Conservation (phyloP, 2,113 vertebrate species). For the Siniperca knerii region DNA sequence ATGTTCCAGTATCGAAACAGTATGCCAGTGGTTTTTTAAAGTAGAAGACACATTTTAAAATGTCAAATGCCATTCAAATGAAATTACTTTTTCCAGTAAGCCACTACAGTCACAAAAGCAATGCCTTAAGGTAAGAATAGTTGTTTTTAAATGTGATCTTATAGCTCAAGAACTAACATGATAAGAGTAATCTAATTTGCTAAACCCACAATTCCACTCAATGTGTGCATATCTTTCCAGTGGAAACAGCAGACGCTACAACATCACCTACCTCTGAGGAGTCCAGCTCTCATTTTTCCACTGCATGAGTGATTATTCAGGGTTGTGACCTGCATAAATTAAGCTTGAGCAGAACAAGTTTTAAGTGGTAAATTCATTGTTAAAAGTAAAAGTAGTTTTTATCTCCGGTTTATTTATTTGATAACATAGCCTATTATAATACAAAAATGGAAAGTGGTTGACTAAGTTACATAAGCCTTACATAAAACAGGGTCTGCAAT, state of each 20-base stretch:
- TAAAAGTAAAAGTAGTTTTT: constrained; percentile 17
- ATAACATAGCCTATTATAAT: not conserved
- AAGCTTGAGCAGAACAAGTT: constrained; percentile 10
- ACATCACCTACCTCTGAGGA: constrained; percentile 34
- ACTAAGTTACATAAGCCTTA: constrained; percentile 55
- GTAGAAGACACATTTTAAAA: not conserved
- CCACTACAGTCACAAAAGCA: not conserved
- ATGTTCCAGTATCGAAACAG: not conserved
- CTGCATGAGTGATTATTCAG: constrained; percentile 29
- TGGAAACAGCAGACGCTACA: constrained; percentile 59
- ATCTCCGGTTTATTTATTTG: not conserved
- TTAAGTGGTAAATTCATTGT: not conserved
- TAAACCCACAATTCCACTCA: constrained; percentile 41
- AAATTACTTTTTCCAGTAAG: constrained; percentile 22
- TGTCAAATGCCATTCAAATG: constrained; percentile 10
- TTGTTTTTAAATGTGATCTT: constrained; percentile 21
- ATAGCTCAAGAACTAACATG: constrained; percentile 30
- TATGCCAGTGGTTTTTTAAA: not conserved
- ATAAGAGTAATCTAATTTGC: constrained; percentile 40
- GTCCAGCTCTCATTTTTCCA: constrained; percentile 52
- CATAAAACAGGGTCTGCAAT: constrained; percentile 55
- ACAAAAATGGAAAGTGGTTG: constrained; percentile 7
- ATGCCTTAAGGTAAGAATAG: not conserved
- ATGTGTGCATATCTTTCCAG: constrained; percentile 49
- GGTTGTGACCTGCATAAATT: constrained; percentile 40